These are phyloP conservation scores for Melanitta fusca DNA, from an alignment of 2,797 vertebrate species.

Conservation along the genomic window DNA sequence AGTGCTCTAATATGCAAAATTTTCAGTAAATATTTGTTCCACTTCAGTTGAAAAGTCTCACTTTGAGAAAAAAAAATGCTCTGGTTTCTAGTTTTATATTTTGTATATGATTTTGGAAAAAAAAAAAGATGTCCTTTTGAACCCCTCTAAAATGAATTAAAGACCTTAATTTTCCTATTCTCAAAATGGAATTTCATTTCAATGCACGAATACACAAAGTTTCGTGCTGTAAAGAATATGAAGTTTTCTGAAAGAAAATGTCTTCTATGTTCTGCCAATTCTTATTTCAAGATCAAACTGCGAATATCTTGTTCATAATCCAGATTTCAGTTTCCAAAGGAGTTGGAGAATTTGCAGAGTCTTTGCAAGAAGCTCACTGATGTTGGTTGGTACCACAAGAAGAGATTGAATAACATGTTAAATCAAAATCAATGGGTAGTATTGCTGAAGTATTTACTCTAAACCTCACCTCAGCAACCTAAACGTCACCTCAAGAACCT, in stretches of 20 bases:
- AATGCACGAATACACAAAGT: neutral
- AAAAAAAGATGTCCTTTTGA: neutral
- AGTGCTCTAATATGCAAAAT: neutral
- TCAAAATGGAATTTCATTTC: neutral
- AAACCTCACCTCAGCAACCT: neutral
- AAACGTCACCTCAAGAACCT: neutral
- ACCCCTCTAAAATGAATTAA: neutral
- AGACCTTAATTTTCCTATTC: neutral
- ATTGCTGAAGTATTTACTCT: neutral
- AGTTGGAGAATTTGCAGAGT: neutral
- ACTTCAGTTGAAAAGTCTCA: neutral
- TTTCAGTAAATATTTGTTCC: neutral
- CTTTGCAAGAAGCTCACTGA: neutral
- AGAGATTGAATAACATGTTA: neutral
- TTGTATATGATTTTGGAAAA: neutral
- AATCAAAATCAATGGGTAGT: neutral
- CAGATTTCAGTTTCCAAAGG: neutral
- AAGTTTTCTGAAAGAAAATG: neutral
- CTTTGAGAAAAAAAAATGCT: neutral
- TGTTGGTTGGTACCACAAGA: neutral
- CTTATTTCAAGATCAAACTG: neutral
- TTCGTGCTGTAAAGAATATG: neutral
- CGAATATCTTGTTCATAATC: neutral
- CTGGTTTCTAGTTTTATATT: neutral
- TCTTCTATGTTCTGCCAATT: neutral